Conservation (phyloP, 2,888 invertebrate genomes). For the Heterodera filipjevi region DNA sequence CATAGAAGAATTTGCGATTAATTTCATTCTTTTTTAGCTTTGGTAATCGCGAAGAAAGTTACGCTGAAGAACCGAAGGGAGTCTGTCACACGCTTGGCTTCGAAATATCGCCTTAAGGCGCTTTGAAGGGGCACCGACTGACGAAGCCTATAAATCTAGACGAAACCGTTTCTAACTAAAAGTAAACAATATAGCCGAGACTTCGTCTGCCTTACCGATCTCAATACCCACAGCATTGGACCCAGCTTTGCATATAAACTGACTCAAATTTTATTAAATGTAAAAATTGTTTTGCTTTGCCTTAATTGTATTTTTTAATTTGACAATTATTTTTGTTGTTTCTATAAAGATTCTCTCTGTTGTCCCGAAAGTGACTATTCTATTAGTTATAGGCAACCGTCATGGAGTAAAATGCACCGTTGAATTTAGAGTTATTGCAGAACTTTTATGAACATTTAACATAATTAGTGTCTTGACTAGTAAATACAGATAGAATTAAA, state of each 20-base stretch:
- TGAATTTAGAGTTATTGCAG: too few species aligned
- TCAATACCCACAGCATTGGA: not conserved
- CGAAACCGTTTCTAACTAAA: not conserved
- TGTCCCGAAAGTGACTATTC: too few species aligned
- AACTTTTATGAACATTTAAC: not conserved
- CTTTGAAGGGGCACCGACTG: conserved; percentile 24
- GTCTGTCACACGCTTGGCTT: conserved; percentile 44
- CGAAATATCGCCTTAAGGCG: conserved; percentile 49
- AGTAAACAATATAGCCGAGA: not conserved
- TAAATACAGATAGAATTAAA: not conserved
- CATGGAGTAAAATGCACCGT: too few species aligned
- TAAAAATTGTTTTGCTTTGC: not conserved
- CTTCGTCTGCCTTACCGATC: not conserved
- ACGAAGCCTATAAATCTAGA: not conserved
- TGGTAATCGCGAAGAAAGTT: conserved; percentile 42
- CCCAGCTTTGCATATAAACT: not conserved
- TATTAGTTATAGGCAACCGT: too few species aligned
- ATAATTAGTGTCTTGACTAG: not conserved
- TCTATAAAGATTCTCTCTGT: too few species aligned
- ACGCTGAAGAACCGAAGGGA: conserved; percentile 44
- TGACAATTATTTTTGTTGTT: too few species aligned
- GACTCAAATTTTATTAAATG: not conserved
- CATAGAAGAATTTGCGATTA: too few species aligned
- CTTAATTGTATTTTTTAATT: not conserved
- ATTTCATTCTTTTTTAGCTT: not conserved